phyloP scores from a whole-genome alignment of 2,113 vertebrate species.

The Mixornis gularis region DNA sequence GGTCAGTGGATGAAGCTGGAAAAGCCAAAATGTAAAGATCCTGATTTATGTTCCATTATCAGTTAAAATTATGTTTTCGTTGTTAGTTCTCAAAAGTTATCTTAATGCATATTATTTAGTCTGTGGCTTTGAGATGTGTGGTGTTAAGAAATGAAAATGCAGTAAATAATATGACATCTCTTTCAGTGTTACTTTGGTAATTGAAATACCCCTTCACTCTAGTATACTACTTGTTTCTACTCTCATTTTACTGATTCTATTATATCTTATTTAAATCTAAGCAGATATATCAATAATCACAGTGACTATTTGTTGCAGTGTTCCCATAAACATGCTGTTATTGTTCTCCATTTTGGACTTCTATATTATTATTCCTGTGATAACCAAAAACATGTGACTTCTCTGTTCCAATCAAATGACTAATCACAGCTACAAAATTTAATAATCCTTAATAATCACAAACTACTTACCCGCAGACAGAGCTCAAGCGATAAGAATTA shows the following conservation, averaged over 20 bases:
- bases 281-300: not conserved
- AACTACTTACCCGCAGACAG: not conserved
- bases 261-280: not conserved
- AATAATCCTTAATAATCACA: not conserved
- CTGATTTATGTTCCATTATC: not conserved
- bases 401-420: not conserved
- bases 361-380: not conserved
- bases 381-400: not conserved
- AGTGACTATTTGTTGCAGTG: not conserved
- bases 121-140: not conserved
- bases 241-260: not conserved
- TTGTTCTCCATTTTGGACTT: not conserved
- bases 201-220: not conserved
- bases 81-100: not conserved
- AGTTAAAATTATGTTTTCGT: not conserved
- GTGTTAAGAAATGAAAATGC: not conserved
- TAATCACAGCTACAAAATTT: not conserved
- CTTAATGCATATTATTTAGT: not conserved
- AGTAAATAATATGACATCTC: not conserved
- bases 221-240: not conserved
- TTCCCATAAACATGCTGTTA: not conserved
- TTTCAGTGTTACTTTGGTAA: not conserved
- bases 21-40: not conserved
- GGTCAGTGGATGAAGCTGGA: not conserved
- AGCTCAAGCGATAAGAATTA: not conserved